These are phyloP conservation scores for Falco naumanni DNA, from an alignment of 2,797 vertebrate genomes.

Conservation along the genomic window DNA sequence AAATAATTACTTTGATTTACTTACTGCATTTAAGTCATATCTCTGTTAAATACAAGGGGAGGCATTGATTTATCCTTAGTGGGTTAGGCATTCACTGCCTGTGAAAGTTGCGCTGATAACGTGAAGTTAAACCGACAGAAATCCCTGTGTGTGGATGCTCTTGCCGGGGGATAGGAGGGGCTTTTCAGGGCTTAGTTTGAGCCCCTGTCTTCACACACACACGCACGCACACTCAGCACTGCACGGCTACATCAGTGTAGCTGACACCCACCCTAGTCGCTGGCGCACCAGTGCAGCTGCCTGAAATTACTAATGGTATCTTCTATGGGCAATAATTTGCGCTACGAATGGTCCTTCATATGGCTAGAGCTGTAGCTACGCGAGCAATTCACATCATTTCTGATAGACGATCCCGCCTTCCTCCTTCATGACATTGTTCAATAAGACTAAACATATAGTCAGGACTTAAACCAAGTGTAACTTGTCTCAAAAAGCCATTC, in stretches of 20 bases:
- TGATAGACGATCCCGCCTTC: background rate
- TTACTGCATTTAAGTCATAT: constrained; percentile 59
- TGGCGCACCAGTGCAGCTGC: background rate
- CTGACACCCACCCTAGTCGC: background rate
- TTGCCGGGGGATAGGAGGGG: background rate
- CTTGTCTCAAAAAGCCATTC: background rate
- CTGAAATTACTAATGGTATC: background rate
- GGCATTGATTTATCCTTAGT: constrained; percentile 53
- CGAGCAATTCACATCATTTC: background rate
- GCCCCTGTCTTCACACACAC: background rate
- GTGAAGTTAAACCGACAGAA: constrained; percentile 49
- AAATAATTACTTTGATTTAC: constrained; percentile 72
- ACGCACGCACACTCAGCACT: background rate
- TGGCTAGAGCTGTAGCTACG: background rate
- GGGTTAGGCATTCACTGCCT: constrained; percentile 33
- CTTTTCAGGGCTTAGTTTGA: constrained; percentile 10
- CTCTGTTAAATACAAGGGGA: constrained; percentile 56
- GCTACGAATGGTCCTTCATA: background rate
- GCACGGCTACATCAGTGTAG: rapidly evolving
- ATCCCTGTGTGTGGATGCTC: constrained; percentile 42
- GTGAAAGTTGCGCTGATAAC: background rate
- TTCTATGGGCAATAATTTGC: background rate
- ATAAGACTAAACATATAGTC: rapidly evolving
- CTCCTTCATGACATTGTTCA: background rate
- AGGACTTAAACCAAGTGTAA: background rate